phyloP scores from a whole-genome alignment of 2,113 vertebrate genomes.

The Chloroceryle aenea region DNA sequence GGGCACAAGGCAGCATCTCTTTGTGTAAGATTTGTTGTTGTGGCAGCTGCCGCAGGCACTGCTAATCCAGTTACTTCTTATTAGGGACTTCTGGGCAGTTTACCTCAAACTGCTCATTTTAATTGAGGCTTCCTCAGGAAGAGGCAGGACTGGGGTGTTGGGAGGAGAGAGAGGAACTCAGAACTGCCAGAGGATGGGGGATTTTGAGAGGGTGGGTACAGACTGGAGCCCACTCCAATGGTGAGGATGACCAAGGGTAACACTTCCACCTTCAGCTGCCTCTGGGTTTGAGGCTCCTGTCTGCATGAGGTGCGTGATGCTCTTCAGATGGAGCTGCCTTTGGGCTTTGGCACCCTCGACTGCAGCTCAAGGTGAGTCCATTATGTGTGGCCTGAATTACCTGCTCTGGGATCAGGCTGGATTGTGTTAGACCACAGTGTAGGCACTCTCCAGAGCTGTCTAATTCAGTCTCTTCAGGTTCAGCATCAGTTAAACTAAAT shows the following conservation, averaged over 20 bases:
- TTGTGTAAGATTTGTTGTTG: accelerated
- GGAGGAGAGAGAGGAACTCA: neutral
- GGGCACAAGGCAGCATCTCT: accelerated
- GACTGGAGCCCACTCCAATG: accelerated
- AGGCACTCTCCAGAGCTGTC: neutral
- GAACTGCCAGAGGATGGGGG: accelerated
- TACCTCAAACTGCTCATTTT: neutral
- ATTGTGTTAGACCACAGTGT: neutral
- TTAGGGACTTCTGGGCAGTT: neutral
- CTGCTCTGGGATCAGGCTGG: neutral
- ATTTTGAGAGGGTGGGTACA: neutral
- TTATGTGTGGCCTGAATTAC: neutral
- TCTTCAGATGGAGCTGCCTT: neutral
- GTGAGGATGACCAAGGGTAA: neutral
- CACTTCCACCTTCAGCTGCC: neutral
- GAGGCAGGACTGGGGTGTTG: neutral
- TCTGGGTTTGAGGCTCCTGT: neutral
- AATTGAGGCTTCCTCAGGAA: neutral
- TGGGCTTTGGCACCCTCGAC: neutral
- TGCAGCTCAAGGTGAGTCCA: neutral
- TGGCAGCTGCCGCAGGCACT: neutral
- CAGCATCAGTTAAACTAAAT: neutral
- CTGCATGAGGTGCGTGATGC: accelerated
- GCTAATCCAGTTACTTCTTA: accelerated
- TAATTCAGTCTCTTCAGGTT: neutral